phyloP scores from a whole-genome alignment of 2,113 vertebrate species.

The Oxygymnocypris stewartii region DNA sequence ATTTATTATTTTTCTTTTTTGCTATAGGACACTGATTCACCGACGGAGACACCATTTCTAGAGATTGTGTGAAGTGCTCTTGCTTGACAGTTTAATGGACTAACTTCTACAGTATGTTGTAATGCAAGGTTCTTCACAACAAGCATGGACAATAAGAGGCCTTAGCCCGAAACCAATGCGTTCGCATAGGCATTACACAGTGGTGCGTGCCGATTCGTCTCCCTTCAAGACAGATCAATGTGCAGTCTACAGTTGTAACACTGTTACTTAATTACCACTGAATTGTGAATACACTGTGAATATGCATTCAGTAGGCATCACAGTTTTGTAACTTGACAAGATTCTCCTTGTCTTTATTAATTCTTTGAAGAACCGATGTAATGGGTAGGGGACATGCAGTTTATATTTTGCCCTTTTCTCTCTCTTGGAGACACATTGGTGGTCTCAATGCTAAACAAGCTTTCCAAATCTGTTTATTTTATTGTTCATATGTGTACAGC shows the following conservation, averaged over 20 bases:
- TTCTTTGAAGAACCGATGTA: slow-evolving; percentile 22
- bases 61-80: background rate
- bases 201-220: background rate
- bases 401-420: background rate
- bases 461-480: background rate
- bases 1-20: background rate
- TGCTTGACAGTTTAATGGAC: background rate
- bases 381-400: background rate
- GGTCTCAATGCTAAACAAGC: background rate
- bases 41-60: background rate
- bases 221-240: background rate
- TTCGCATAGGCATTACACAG: background rate
- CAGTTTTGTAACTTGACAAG: background rate
- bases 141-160: background rate
- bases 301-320: background rate
- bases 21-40: background rate
- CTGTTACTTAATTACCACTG: background rate
- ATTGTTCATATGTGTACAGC: background rate
- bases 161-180: background rate
- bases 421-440: background rate
- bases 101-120: background rate
- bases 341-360: background rate
- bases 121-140: background rate
- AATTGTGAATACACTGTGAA: background rate
- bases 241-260: background rate